Conservation (phyloP, 2,888 invertebrate species). For the Liopterus haemorrhoidalis region DNA sequence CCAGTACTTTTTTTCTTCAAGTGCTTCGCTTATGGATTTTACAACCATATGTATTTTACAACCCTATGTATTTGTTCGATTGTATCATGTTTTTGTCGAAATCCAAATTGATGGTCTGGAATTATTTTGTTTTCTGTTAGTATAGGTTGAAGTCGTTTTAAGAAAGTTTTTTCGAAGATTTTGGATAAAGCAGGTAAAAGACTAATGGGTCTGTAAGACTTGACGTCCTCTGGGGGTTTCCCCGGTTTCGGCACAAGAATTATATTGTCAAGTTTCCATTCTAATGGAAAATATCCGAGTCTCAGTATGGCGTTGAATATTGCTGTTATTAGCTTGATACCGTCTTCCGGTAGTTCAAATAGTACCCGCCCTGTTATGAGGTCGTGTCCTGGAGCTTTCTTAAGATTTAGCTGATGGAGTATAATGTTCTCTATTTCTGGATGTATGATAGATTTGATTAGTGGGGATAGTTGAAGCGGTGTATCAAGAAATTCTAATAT, state of each 20-base stretch:
- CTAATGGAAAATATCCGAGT: constrained; percentile 26
- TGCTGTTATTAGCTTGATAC: constrained; percentile 12
- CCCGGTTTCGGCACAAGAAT: constrained; percentile 31
- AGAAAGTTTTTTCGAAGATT: constrained; percentile 28
- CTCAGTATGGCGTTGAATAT: constrained; percentile 22
- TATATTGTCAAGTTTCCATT: constrained; percentile 27
- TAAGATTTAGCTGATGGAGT: not conserved
- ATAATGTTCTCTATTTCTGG: no score
- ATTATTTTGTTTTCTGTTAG: constrained; percentile 11
- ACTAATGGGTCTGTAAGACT: constrained; percentile 29
- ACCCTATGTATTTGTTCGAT: constrained; percentile 8
- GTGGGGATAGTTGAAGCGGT: no score
- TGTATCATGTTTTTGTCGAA: constrained; percentile 3
- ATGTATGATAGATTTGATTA: no score
- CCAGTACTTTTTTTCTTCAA: not conserved
- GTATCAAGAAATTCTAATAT: no score
- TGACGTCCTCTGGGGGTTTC: constrained; percentile 23
- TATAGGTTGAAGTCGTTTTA: constrained; percentile 15
- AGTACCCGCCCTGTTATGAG: constrained; percentile 28
- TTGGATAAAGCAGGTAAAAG: constrained; percentile 28
- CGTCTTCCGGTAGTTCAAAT: constrained; percentile 20
- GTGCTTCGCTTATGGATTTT: no score
- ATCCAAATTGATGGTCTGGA: constrained; percentile 8
- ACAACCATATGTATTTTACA: no score
- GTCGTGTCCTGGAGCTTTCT: constrained; percentile 30